Percentiles rank a stretch among this genome's conserved stretches.
Conservation (phyloP, 1,140 invertebrate species). For the Drosophila nigrodunni region DNA sequence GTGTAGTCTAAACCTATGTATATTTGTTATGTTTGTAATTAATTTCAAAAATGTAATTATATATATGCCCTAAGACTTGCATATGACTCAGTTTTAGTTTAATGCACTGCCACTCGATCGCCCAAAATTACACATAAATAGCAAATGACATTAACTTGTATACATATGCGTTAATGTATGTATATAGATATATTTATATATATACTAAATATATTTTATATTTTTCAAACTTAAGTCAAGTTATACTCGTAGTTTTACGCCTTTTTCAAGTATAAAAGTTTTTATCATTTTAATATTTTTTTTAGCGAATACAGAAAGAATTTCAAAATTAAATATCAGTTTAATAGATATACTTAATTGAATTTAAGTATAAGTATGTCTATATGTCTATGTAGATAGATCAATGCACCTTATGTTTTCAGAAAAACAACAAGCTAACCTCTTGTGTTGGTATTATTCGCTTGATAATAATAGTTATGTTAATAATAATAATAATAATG, state of each 20-base stretch:
- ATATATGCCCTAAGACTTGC: constrained; percentile 44
- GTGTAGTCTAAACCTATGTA: constrained; percentile 65
- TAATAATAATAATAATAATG: constrained; percentile 31
- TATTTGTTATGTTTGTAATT: constrained; percentile 69
- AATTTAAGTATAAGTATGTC: constrained; percentile 48
- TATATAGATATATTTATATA: constrained; percentile 30
- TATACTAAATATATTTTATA: constrained; percentile 27
- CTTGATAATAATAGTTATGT: constrained; percentile 32
- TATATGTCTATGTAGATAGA: constrained; percentile 52
- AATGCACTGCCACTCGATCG: constrained; percentile 31
- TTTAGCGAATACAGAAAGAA: constrained; percentile 52
- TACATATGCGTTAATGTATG: constrained; percentile 27
- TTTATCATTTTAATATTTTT: neutral
- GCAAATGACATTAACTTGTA: constrained; percentile 42
- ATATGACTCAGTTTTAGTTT: constrained; percentile 45
- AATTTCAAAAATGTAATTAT: constrained; percentile 70
- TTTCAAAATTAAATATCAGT: constrained; percentile 60
- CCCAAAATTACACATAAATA: constrained; percentile 47
- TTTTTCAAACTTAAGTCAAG: constrained; percentile 50
- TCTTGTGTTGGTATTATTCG: constrained; percentile 29
- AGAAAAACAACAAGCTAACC: constrained; percentile 50
- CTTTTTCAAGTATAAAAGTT: constrained; percentile 65
- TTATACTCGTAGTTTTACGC: constrained; percentile 42
- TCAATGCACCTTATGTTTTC: constrained; percentile 62
- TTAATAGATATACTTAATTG: constrained; percentile 36